phyloP scores from a whole-genome alignment of 2,797 vertebrate genomes.

The Etheostoma perlongum region DNA sequence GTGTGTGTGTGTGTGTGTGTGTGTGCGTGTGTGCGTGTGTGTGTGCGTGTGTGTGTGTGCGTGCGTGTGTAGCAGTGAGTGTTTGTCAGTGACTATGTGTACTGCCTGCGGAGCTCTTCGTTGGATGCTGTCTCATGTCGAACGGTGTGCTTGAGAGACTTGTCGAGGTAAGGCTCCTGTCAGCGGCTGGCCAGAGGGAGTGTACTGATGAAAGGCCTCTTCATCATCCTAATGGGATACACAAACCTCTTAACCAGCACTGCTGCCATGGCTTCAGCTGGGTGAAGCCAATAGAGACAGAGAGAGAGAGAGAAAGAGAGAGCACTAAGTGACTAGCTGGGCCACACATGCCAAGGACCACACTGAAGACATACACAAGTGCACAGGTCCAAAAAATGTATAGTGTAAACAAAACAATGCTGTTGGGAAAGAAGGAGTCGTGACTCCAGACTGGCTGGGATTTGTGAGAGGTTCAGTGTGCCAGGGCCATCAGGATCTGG shows the following conservation, averaged over 20 bases:
- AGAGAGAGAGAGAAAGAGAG: slow-evolving; percentile 38
- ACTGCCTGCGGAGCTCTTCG: slow-evolving; percentile 66
- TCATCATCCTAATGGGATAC: slow-evolving; percentile 89
- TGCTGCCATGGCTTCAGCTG: slow-evolving; percentile 73
- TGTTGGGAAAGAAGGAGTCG: slow-evolving; percentile 43
- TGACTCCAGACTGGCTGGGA: slow-evolving; percentile 45
- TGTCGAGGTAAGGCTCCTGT: slow-evolving; percentile 87
- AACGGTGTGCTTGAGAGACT: slow-evolving; percentile 81
- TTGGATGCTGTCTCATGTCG: slow-evolving; percentile 78
- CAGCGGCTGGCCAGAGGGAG: slow-evolving; percentile 82
- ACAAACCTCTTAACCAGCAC: slow-evolving; percentile 84
- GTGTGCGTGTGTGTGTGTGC: slow-evolving; percentile 24
- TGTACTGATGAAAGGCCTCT: slow-evolving; percentile 86
- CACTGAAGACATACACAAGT: slow-evolving; percentile 56
- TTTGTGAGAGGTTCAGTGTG: slow-evolving; percentile 64
- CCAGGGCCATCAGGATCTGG: slow-evolving; percentile 55
- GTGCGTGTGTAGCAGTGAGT: slow-evolving; percentile 39
- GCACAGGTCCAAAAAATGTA: slow-evolving; percentile 50
- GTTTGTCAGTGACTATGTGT: slow-evolving; percentile 66
- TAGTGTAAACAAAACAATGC: slow-evolving; percentile 59
- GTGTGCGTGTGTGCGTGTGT: slow-evolving; percentile 7
- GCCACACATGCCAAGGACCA: slow-evolving; percentile 56
- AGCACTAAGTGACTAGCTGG: slow-evolving; percentile 36
- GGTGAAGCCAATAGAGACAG: slow-evolving; percentile 54
- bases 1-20: slow-evolving; percentile 3